phyloP scores from a whole-genome alignment of 2,797 vertebrate species.

The Columba guinea region DNA sequence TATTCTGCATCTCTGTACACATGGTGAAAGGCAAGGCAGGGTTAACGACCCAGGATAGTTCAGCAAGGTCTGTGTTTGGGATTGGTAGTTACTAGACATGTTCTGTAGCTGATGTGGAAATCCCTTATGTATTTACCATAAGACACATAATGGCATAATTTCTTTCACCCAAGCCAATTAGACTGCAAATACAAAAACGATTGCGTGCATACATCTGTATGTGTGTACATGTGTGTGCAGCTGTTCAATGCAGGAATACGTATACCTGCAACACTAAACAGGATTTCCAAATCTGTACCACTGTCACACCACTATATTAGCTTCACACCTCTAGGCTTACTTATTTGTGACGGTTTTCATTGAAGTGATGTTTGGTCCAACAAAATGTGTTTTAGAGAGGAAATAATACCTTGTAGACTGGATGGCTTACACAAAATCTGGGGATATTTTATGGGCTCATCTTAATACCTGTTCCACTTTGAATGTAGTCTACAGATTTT shows the following conservation, averaged over 20 bases:
- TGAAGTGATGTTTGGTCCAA: background rate
- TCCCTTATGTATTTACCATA: background rate
- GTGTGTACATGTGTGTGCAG: background rate
- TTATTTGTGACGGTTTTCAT: rapidly evolving
- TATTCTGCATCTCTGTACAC: background rate
- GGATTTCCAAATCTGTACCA: background rate
- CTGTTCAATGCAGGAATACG: background rate
- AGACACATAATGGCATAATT: background rate
- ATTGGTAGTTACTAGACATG: background rate
- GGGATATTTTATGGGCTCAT: background rate
- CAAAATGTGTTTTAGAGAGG: background rate
- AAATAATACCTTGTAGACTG: background rate
- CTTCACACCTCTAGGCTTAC: background rate
- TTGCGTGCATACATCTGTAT: rapidly evolving
- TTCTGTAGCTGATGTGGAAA: background rate
- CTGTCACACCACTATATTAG: rapidly evolving
- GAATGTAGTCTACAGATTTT: background rate
- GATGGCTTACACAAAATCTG: background rate
- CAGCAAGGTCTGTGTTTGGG: background rate
- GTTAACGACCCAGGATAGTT: background rate
- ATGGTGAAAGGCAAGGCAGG: background rate
- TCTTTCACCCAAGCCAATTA: background rate
- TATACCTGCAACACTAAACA: background rate
- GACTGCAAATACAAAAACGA: background rate
- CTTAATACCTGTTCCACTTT: background rate